Base-by-base conservation (phyloP, 2,888 invertebrate genomes). In the Tetramorium bicarinatum region DNA sequence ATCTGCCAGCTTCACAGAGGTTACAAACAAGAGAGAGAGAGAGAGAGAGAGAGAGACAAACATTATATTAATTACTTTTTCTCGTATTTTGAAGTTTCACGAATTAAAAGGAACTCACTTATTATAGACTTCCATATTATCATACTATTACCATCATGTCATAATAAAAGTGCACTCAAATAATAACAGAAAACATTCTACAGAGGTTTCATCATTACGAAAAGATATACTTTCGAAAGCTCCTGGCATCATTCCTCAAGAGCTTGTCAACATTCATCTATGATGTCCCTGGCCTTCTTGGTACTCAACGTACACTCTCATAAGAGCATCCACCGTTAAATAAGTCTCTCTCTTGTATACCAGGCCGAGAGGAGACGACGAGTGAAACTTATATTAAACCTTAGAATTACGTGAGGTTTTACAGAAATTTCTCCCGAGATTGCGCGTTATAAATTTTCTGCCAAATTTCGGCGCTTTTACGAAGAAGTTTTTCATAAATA, bases 241-340 rank as follows among this genome's bases (percentile, higher is more conserved):
- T 56, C 3, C 6, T 56, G 15, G 56, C 38, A 25, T 76, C 52
- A 67, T 77, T 80, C 21, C 56, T 80, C 79, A 49, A 49, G 59
- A 59, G 79, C 59, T 80, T 61, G 72, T 80, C 72, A 80, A 80
- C 79, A 72, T 72, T 72, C 47, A 72, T 80, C 59, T 61, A 72
- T 72, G 59, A 72, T 47, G 18, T 11, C n/a, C 21, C 61, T 18
- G 67, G 64, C 59, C 52, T 61, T 74, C 81, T 56, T 62, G 62
- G 74, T 76, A 66, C 81, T 72, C 83, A 47, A 54, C 67, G 69
- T 72, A 80, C 61, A 67, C 69, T 84, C 84, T 85, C 82, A 79
- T 87, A 89, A 88, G 84, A 82, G 85, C 87, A 77, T 69, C 66
- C 83, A 76, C 80, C 34, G 84, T 85, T 88, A 75, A 85, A 87